Evolutionary conservation across 2,888 invertebrate genomes (phyloP), one percentile per base, ranked within the genome.

Genomic region (Calliphora vomitoria): DNA sequence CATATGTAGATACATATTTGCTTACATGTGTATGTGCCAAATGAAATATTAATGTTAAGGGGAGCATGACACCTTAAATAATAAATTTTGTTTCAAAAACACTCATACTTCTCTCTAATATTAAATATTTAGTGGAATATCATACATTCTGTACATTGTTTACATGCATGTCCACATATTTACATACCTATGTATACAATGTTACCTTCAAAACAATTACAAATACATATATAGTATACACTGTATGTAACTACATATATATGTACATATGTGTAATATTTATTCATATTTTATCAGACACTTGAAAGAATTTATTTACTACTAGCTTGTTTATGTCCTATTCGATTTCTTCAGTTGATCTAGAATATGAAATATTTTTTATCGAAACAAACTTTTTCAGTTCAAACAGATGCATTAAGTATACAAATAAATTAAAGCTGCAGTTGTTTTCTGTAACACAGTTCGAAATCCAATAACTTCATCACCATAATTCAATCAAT

Each of bases 211-310:
- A 82, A 68, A 78, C 53, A 60, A 11, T 62, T 66, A 83, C 90
- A 91, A 91, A 91, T 10, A n/a, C n/a, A n/a, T n/a, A 44, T 44
- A 44, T 44, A 13, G 31, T 62, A 35, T 35, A 35, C n/a, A 35
- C n/a, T 44, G 8, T 44, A 15, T 25, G 20, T 13, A 69, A 38
- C 8, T 6, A 15, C 35, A 1, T 31, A 62, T 50, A 44, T 10
- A 53, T 47, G 15, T 8, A 62, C 8, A 25, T 15, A 62, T 25
- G 62, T 64, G 38, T 20, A 55, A 20, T 53, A 25, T 55, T 11
- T 11, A n/a, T 8, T 18, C 2, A 53, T 8, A 53, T 53, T 1
- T 55, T 1, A 20, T 58, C 58, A 58, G 58, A 25, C 20, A 58
- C 20, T 8, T 58, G 25, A 58, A 58, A 4, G 58, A 58, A 25